A percentile compares a stretch with the other conserved stretches of the same genome.
Conservation (phyloP, 2,888 invertebrate genomes). For the Lingula anatina region DNA sequence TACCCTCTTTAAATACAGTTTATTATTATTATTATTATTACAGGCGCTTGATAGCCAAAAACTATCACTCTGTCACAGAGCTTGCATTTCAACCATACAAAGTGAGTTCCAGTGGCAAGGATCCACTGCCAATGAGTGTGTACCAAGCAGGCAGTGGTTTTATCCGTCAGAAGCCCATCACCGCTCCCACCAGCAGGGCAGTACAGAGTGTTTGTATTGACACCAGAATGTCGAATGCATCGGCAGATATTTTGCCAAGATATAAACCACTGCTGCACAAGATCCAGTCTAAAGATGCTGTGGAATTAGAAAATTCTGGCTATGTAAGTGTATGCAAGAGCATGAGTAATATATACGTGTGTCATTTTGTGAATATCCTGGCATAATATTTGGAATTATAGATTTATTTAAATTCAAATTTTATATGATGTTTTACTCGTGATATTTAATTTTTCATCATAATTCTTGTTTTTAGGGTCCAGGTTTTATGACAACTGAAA, state of each 20-base stretch:
- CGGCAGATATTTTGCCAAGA: slow-evolving; percentile 40
- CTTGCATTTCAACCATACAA: slow-evolving; percentile 41
- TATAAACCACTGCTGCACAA: slow-evolving; percentile 41
- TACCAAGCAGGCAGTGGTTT: slow-evolving; percentile 43
- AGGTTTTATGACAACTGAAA: slow-evolving; percentile 44
- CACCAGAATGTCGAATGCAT: slow-evolving; percentile 37
- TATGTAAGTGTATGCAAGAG: slow-evolving; percentile 45
- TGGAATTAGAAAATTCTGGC: slow-evolving; percentile 46
- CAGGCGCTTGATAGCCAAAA: slow-evolving; percentile 42
- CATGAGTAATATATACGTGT: too few species aligned
- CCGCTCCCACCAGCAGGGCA: slow-evolving; percentile 31
- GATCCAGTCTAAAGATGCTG: slow-evolving; percentile 41
- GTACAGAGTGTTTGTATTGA: slow-evolving; percentile 39
- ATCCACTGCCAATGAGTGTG: slow-evolving; percentile 36
- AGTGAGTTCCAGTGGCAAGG: slow-evolving; percentile 36
- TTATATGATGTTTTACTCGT: too few species aligned
- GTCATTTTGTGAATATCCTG: too few species aligned
- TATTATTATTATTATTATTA: slow-evolving; percentile 13
- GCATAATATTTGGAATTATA: too few species aligned
- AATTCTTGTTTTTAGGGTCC: slow-evolving; percentile 29
- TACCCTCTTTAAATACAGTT: not conserved
- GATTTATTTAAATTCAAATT: too few species aligned
- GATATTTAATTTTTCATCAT: too few species aligned
- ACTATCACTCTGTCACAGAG: slow-evolving; percentile 46
- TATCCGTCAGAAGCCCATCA: slow-evolving; percentile 40